Evolutionary conservation across 2,888 invertebrate genomes (phyloP).

Genomic region (Perdita meconis): DNA sequence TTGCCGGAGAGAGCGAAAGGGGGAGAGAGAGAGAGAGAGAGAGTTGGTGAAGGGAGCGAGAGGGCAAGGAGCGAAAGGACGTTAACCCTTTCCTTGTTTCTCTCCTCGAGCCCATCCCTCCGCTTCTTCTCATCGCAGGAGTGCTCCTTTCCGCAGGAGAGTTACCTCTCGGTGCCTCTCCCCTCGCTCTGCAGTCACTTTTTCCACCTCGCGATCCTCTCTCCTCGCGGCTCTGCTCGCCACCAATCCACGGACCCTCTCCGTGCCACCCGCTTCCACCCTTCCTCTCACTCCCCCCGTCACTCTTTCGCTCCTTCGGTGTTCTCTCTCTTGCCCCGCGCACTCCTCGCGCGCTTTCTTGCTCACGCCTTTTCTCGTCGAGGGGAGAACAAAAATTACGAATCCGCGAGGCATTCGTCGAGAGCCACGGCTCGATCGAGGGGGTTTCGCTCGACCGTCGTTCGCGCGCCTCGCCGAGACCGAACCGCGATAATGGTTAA

Average conservation of each 20-base stretch:
- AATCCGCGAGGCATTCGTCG: conserved; percentile 69
- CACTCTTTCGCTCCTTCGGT: conserved; percentile 39
- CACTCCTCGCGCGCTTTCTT: conserved; percentile 42
- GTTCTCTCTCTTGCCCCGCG: conserved; percentile 22
- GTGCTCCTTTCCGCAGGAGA: conserved; percentile 69
- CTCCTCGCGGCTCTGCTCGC: conserved; percentile 26
- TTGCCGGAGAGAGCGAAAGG: conserved; percentile 15
- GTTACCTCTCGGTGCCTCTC: conserved; percentile 41
- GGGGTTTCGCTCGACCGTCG: conserved; percentile 50
- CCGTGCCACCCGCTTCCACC: conserved; percentile 43
- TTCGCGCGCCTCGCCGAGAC: conserved; percentile 7
- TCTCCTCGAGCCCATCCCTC: conserved; percentile 62
- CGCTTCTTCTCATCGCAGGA: conserved; percentile 67
- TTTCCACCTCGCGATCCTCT: conserved; percentile 56
- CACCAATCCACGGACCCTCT: conserved; percentile 19
- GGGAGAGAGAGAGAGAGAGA: conserved; percentile 50
- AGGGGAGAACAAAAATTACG: conserved; percentile 73
- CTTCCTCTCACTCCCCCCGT: conserved; percentile 4
- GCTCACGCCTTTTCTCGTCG: conserved; percentile 47
- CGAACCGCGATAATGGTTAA: conserved; percentile 43
- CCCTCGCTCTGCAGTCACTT: conserved; percentile 51
- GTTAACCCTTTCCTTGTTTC: conserved; percentile 79
- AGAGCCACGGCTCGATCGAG: conserved; percentile 65
- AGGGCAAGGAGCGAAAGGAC: conserved; percentile 77
- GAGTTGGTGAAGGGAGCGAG: no score